Base-by-base conservation (phyloP, 2,888 invertebrate genomes). In the Caenorhabditis virilis region DNA sequence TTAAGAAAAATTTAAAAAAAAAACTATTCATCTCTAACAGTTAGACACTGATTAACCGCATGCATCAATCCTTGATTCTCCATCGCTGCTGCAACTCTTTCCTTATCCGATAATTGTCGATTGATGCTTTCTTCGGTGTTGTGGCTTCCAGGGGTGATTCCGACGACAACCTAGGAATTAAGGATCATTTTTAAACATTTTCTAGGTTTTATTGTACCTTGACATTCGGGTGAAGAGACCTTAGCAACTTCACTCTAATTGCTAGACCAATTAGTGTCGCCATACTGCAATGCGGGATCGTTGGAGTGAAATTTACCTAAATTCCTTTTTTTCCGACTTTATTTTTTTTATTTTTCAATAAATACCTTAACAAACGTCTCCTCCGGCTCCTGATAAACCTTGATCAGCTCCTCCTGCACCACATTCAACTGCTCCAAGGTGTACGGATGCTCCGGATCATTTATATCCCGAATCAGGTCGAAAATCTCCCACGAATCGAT, bases 231-330 rank as follows among this genome's bases (percentile, higher is more conserved):
- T 94, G 93, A 5, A 95, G 85, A 0, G 91, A 89, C 62, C 95
- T 87, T 23, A 95, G 86, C 6, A 98, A 86, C 83, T 94, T 92
- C 0, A 97, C 95, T 42, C 92, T 87, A 74, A 98, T 95, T 0
- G 93, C 92, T 0, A 98, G 86, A 1, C 95, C 92, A 72, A 89
- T 95, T 35, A 98, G 85, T 0, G 97, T 95, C 1, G 97, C 97
- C 95, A 97, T 94, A 77, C 94, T 94, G 82, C 98, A 98, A 82
- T 98, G 95, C 0, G 97, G 97, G 77, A 98, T 97, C 0, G 98
- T 98, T 0, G 98, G 98, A 0, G 95, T 97, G 84, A 98, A 76
- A 46, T 72, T 67, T 88, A 72, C 88, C 85, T 0, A 39, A n/a
- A n/a, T n/a, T n/a, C n/a, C n/a, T n/a, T n/a, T n/a, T n/a, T n/a